phyloP scores from a whole-genome alignment of 1,140 invertebrate species.

The Drosophila ironensis region DNA sequence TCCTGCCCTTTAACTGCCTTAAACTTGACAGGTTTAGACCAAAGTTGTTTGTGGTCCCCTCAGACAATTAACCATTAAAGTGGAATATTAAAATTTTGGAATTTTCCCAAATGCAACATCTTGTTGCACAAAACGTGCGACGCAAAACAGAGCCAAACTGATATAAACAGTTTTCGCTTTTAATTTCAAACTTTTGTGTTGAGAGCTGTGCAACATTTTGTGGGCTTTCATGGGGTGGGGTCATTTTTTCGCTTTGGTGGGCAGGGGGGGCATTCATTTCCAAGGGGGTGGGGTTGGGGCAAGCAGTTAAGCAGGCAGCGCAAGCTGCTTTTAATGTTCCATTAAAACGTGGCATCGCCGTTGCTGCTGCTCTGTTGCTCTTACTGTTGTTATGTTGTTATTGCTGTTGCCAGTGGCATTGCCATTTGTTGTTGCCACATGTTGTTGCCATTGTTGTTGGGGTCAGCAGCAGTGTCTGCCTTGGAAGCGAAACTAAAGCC shows the following conservation, averaged over 20 bases:
- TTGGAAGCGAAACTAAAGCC: constrained; percentile 64
- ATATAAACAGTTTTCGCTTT: constrained; percentile 59
- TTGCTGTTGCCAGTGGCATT: constrained; percentile 26
- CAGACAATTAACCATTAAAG: constrained; percentile 46
- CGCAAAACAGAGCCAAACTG: constrained; percentile 14
- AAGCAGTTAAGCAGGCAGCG: constrained; percentile 49
- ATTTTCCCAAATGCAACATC: constrained; percentile 44
- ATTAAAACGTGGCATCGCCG: constrained; percentile 51
- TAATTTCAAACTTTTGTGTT: constrained; percentile 68
- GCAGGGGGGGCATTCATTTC: constrained; percentile 14
- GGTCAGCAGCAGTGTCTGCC: constrained; percentile 28
- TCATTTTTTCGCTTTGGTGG: constrained; percentile 1
- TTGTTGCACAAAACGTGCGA: constrained; percentile 39
- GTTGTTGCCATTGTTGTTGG: constrained; percentile 30
- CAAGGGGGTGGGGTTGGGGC: constrained; percentile 19
- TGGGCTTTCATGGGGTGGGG: constrained; percentile 18
- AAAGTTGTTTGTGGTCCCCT: neutral
- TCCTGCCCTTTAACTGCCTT: constrained; percentile 1
- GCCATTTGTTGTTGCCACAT: constrained; percentile 17
- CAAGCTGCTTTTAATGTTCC: constrained; percentile 76
- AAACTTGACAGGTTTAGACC: too few species aligned
- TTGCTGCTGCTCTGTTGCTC: constrained; percentile 6
- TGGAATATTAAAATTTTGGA: constrained; percentile 28
- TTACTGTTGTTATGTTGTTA: too few species aligned
- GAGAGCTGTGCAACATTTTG: constrained; percentile 64